A percentile compares a stretch with the other conserved stretches of the same genome.
phyloP scores from a whole-genome alignment of 2,113 vertebrate species.

The Spermophilus dauricus region DNA sequence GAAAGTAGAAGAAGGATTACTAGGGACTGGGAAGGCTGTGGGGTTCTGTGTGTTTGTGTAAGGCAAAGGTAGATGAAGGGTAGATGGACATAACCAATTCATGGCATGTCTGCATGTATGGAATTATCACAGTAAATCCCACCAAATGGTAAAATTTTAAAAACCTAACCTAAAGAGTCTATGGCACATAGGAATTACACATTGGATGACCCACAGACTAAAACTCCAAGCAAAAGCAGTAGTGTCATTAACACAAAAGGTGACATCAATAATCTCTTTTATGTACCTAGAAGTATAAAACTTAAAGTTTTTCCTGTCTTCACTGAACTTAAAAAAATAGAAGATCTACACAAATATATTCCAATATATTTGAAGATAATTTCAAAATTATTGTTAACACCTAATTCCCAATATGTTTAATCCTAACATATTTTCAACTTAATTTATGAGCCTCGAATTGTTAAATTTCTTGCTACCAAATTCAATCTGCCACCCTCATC shows the following conservation, averaged over 20 bases:
- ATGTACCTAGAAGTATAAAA: not conserved
- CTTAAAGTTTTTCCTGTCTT: not conserved
- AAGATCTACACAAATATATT: not conserved
- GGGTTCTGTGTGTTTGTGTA: too few relatives aligned
- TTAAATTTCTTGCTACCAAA: not conserved
- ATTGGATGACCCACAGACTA: not conserved
- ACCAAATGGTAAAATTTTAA: too few relatives aligned
- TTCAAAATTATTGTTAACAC: not conserved
- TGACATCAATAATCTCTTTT: not conserved
- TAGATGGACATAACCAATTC: too few relatives aligned
- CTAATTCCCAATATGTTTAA: not conserved
- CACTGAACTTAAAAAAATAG: not conserved
- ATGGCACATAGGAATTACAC: not conserved
- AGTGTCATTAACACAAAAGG: not conserved
- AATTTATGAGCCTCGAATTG: not conserved
- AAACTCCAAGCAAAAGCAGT: not conserved
- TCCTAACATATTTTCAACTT: not conserved
- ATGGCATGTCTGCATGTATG: too few relatives aligned
- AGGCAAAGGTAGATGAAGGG: too few relatives aligned
- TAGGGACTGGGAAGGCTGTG: too few relatives aligned
- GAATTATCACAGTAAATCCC: too few relatives aligned
- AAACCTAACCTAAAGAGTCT: not conserved
- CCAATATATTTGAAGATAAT: constrained; percentile 23
- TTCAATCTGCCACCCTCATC: not conserved
- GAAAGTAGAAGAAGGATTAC: too few relatives aligned